These are phyloP conservation scores for Hoplodrina blanda DNA, from an alignment of 2,888 invertebrate genomes.

Conservation along the genomic window DNA sequence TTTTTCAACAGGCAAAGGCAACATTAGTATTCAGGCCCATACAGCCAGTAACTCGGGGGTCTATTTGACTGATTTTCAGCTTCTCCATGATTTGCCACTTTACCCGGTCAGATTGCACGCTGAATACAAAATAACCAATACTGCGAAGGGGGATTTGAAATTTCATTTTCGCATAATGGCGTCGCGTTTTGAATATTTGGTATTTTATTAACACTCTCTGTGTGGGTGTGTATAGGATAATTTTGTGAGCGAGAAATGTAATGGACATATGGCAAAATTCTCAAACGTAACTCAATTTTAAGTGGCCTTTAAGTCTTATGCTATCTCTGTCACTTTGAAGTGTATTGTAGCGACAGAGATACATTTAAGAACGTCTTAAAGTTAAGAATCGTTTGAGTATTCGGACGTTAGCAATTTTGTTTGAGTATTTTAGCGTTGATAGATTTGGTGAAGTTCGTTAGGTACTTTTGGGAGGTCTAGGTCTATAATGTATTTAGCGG, in stretches of 20 bases:
- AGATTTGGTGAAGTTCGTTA: slow-evolving; percentile 35
- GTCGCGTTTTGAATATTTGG: slow-evolving; percentile 84
- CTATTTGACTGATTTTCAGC: slow-evolving; percentile 91
- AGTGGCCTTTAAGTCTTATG: no score
- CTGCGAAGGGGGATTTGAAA: slow-evolving; percentile 80
- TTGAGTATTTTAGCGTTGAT: slow-evolving; percentile 45
- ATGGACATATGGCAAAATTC: no score
- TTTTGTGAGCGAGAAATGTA: slow-evolving; percentile 58
- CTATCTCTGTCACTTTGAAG: no score
- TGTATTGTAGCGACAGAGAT: no score
- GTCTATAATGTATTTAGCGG: not conserved
- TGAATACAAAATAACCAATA: slow-evolving; percentile 86
- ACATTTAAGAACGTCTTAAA: no score
- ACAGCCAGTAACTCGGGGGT: slow-evolving; percentile 84
- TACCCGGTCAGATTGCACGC: slow-evolving; percentile 85
- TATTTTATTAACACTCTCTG: slow-evolving; percentile 70
- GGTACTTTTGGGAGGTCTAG: slow-evolving; percentile 7
- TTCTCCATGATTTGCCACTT: slow-evolving; percentile 90
- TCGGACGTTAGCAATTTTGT: slow-evolving; percentile 61
- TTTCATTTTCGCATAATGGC: slow-evolving; percentile 87
- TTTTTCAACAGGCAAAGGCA: slow-evolving; percentile 71
- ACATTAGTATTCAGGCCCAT: slow-evolving; percentile 80
- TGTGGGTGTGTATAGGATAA: slow-evolving; percentile 55
- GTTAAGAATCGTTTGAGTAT: no score
- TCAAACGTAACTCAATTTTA: no score